These are phyloP conservation scores for Sebastes itinus DNA, from an alignment of 2,797 vertebrate genomes.

Conservation along the genomic window DNA sequence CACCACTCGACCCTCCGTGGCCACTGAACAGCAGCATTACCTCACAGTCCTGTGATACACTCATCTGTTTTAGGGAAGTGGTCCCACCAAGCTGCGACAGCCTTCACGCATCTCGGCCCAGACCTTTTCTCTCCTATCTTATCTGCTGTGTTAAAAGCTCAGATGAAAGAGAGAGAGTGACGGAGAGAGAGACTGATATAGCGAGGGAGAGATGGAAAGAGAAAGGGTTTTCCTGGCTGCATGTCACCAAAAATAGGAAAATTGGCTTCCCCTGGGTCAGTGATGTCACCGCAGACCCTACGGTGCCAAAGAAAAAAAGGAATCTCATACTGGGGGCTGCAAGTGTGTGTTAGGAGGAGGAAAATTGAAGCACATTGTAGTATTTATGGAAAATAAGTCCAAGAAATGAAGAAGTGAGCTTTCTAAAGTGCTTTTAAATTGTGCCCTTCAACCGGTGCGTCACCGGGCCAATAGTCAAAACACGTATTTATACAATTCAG, in stretches of 20 bases:
- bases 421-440: conserved; percentile 32
- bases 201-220: conserved; percentile 15
- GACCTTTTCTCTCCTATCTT: conserved; percentile 30
- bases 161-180: conserved; percentile 26
- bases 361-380: conserved; percentile 32
- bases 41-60: neutral
- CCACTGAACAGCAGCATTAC: conserved; percentile 3
- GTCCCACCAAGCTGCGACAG: neutral
- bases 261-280: conserved; percentile 65
- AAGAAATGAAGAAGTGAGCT: conserved; percentile 1
- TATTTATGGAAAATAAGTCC: conserved; percentile 40
- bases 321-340: conserved; percentile 7
- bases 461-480: conserved; percentile 28
- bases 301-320: conserved; percentile 44
- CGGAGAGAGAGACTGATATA: conserved; percentile 17
- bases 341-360: neutral
- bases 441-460: conserved; percentile 24
- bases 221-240: conserved; percentile 63
- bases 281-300: conserved; percentile 69
- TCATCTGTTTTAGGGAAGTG: conserved; percentile 1
- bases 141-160: conserved; percentile 36
- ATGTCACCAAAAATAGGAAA: conserved; percentile 77
- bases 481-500: conserved; percentile 31
- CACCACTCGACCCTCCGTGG: neutral
- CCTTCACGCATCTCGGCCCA: neutral